Evolutionary conservation across 2,797 vertebrate genomes (phyloP).

Genomic region (Argentina silus): DNA sequence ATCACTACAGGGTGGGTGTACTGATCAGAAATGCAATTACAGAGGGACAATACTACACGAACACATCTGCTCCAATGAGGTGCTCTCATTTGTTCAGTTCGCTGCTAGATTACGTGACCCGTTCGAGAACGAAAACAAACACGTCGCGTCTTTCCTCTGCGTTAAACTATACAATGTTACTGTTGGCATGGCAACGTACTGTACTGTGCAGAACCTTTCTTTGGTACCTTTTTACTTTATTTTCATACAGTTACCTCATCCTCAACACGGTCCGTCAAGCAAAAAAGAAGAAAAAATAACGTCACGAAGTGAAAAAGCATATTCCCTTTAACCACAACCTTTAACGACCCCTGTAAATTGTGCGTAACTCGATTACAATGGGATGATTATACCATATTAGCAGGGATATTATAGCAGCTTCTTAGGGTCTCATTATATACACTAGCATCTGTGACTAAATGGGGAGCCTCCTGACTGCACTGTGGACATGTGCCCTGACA

Average conservation of each 20-base stretch:
- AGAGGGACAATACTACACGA: slow-evolving; percentile 12
- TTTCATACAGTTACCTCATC: neutral
- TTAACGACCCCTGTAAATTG: slow-evolving; percentile 59
- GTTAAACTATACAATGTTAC: neutral
- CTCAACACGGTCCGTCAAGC: neutral
- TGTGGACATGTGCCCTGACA: slow-evolving; percentile 57
- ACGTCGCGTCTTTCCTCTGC: neutral
- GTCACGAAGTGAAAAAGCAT: slow-evolving; percentile 12
- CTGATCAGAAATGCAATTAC: slow-evolving; percentile 20
- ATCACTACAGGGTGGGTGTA: slow-evolving; percentile 13
- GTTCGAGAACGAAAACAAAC: no score
- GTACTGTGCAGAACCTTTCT: no score
- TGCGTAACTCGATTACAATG: slow-evolving; percentile 74
- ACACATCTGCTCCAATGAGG: neutral
- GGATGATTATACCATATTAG: slow-evolving; percentile 78
- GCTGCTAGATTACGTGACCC: no score
- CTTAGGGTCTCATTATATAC: slow-evolving; percentile 70
- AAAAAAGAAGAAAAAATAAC: neutral
- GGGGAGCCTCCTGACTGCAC: slow-evolving; percentile 43
- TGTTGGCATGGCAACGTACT: neutral
- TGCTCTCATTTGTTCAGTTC: no score
- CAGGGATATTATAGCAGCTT: slow-evolving; percentile 71
- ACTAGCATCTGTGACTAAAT: slow-evolving; percentile 68
- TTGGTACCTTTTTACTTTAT: no score
- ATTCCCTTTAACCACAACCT: slow-evolving; percentile 43